Evolutionary conservation across 2,888 invertebrate genomes (phyloP).

Genomic region (Pachycephus smyrnensis): DNA sequence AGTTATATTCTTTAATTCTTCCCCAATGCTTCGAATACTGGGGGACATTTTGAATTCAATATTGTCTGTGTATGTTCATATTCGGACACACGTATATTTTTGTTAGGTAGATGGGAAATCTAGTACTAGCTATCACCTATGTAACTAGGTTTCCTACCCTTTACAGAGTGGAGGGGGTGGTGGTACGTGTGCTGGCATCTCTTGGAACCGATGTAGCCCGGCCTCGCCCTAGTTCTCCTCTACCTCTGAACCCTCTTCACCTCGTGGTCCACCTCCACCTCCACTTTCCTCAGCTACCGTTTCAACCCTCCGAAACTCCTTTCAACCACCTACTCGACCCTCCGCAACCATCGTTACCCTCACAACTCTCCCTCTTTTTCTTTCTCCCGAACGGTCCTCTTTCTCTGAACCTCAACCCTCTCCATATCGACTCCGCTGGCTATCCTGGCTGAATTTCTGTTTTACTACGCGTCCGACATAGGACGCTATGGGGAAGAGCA

Average conservation of each 20-base stretch:
- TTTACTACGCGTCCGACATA: background rate
- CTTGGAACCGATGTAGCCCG: slow-evolving; percentile 27
- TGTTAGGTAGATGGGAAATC: background rate
- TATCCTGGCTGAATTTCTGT: background rate
- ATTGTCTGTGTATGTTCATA: background rate
- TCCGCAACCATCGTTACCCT: background rate
- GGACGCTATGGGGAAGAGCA: background rate
- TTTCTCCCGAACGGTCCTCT: background rate
- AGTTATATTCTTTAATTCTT: background rate
- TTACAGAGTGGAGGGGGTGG: background rate
- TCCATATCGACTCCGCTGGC: background rate
- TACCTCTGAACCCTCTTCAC: slow-evolving; percentile 3
- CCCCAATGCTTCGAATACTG: background rate
- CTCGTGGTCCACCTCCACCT: slow-evolving; percentile 1
- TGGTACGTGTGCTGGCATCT: slow-evolving; percentile 10
- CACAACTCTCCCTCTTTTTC: background rate
- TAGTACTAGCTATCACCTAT: background rate
- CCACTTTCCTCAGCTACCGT: background rate
- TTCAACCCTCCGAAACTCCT: background rate
- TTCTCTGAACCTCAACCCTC: background rate
- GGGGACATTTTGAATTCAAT: background rate
- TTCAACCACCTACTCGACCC: background rate
- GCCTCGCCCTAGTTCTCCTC: slow-evolving; percentile 37
- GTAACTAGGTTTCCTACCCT: background rate
- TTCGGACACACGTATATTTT: background rate